phyloP scores from a whole-genome alignment of 2,888 invertebrate genomes.

The Pilophorus perplexus region DNA sequence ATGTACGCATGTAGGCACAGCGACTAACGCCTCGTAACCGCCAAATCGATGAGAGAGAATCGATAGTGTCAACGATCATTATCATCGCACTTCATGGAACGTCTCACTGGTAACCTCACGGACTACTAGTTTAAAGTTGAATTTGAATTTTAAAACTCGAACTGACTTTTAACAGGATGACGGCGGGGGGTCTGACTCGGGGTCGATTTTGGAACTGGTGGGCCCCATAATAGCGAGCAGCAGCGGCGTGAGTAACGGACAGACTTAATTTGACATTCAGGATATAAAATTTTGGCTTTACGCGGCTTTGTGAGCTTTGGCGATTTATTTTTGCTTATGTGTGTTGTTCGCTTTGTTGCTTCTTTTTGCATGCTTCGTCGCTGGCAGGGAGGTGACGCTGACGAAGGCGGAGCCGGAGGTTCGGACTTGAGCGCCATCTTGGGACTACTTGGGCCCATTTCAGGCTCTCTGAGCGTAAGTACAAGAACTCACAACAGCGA shows the following conservation, averaged over 20 bases:
- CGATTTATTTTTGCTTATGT: not conserved
- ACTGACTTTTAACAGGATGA: constrained; percentile 9
- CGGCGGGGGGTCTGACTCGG: constrained; percentile 47
- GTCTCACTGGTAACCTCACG: no score
- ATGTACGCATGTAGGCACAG: no score
- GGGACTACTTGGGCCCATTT: constrained; percentile 46
- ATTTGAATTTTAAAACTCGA: not conserved
- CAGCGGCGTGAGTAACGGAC: constrained; percentile 44
- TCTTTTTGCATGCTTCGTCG: constrained; percentile 26
- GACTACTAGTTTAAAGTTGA: no score
- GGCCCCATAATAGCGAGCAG: constrained; percentile 48
- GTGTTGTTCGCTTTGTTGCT: not conserved
- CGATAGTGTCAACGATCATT: no score
- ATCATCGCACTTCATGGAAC: no score
- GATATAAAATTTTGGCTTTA: not conserved
- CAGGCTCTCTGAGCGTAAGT: constrained; percentile 46
- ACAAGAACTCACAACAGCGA: no score
- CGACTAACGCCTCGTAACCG: no score
- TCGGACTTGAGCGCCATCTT: constrained; percentile 46
- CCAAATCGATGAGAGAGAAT: no score
- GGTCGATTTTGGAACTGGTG: constrained; percentile 47
- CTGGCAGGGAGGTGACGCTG: constrained; percentile 43
- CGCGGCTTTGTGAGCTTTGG: not conserved
- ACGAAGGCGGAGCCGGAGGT: constrained; percentile 35
- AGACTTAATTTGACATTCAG: not conserved